Evolutionary conservation across 2,797 vertebrate species (phyloP), one percentile per base, ranked within the genome.

Genomic region (Arrhamphus sclerolepis): DNA sequence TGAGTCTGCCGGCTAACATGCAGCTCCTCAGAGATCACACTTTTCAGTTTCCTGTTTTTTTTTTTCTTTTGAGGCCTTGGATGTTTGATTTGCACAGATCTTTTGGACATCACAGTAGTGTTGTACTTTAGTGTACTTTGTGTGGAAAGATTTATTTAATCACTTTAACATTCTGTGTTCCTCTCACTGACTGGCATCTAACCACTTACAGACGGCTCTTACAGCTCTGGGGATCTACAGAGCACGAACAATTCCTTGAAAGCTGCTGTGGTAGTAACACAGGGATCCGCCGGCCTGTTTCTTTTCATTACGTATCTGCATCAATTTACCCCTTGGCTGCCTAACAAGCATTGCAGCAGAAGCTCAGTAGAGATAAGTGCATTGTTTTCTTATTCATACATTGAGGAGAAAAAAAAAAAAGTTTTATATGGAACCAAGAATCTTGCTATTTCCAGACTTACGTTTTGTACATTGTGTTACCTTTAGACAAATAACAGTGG

Each of bases 401-500:
- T 59, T 62, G 77, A 83, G 63, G 72, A 71, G 66, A 28, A 31
- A 44, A 34, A 67, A 44, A 78, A 46, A 57, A 73, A 59, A 9
- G 16, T 86, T 90, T 93, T 94, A 87, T 92, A 92, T 91, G 89
- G 86, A 91, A 86, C 81, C 61, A 78, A 87, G 80, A 92, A 82
- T 91, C 86, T 89, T 89, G 89, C 79, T 90, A 91, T 92, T 93
- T 93, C 84, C 79, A 89, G 83, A 92, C 83, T 89, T 92, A 89
- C 85, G 91, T 93, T 94, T 94, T 93, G 92, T 94, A 93, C 89
- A 78, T 91, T 89, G 92, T 93, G 89, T 91, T 93, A 92, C 86
- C 86, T 93, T 92, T 92, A 93, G 89, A 89, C 72, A 82, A 82
- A 66, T 66, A 85, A 83, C 84, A 81, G 83, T 91, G 89, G 77